Conservation (phyloP, 2,888 invertebrate genomes). For the Acleris sparsana region DNA sequence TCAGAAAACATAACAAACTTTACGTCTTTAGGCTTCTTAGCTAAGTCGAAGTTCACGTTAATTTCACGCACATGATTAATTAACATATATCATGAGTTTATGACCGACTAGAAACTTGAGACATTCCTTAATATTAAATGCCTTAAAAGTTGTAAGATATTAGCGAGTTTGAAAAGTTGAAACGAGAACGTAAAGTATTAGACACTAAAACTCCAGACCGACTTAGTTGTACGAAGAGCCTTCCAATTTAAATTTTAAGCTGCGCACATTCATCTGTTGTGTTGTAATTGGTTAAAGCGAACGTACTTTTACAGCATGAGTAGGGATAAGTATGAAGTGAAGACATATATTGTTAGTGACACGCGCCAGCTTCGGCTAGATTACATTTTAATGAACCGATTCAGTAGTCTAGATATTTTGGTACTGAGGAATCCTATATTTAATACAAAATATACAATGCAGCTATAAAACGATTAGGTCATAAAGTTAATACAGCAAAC, state of each 20-base stretch:
- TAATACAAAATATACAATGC: constrained; percentile 3
- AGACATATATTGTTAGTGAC: background rate
- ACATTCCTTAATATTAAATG: constrained; percentile 13
- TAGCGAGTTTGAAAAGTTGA: constrained; percentile 14
- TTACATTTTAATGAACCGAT: constrained; percentile 19
- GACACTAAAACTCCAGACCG: constrained; percentile 4
- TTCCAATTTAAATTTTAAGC: constrained; percentile 4
- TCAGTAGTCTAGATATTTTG: constrained; percentile 1
- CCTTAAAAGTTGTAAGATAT: constrained; percentile 17
- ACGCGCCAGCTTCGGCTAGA: constrained; percentile 1
- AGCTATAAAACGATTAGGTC: constrained; percentile 17
- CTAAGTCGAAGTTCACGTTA: constrained; percentile 1
- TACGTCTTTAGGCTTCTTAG: background rate
- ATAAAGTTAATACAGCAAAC: constrained; percentile 15
- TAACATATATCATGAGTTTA: constrained; percentile 2
- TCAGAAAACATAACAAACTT: background rate
- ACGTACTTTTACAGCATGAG: constrained; percentile 4
- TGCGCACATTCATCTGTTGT: background rate
- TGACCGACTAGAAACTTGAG: background rate
- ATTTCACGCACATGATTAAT: background rate
- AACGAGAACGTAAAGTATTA: constrained; percentile 4
- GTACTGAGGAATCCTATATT: background rate
- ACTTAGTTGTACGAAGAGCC: background rate
- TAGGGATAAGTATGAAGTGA: constrained; percentile 8
- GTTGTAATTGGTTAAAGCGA: background rate